phyloP scores from a whole-genome alignment of 2,113 vertebrate species.

The Oryzias melastigma region DNA sequence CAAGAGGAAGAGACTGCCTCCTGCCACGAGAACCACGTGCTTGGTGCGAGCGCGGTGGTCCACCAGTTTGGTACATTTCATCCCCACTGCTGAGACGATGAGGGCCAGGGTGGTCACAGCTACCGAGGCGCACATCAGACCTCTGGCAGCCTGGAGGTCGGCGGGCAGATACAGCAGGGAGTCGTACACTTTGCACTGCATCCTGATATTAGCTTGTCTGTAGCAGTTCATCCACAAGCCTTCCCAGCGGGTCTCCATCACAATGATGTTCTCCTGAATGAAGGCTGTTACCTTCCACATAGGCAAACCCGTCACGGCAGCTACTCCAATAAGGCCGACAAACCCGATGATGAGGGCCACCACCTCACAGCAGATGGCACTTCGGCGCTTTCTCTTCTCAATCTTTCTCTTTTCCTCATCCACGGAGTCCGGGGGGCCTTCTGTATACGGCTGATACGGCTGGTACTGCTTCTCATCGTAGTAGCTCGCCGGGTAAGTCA shows the following conservation, averaged over 20 bases:
- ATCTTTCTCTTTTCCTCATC: conserved; percentile 62
- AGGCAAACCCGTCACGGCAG: conserved; percentile 86
- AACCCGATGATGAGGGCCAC: conserved; percentile 83
- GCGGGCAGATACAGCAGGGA: conserved; percentile 85
- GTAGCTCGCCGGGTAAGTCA: conserved; percentile 50
- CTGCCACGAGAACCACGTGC: conserved; percentile 73
- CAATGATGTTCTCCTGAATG: conserved; percentile 82
- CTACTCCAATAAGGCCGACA: conserved; percentile 82
- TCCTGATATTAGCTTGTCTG: conserved; percentile 81
- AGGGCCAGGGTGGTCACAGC: conserved; percentile 75
- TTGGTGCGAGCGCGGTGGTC: conserved; percentile 72
- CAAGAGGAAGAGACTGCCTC: conserved; percentile 76
- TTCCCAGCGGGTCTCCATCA: conserved; percentile 87
- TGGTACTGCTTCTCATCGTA: conserved; percentile 56
- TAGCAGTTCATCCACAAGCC: conserved; percentile 95
- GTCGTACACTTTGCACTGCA: conserved; percentile 89
- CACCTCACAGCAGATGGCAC: conserved; percentile 77
- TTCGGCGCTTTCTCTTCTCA: conserved; percentile 58
- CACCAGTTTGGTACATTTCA: conserved; percentile 78
- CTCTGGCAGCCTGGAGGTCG: conserved; percentile 82
- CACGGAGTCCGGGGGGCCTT: conserved; percentile 53
- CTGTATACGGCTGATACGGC: conserved; percentile 32
- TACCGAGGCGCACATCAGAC: conserved; percentile 84
- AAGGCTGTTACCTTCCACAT: conserved; percentile 95
- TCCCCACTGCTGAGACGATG: conserved; percentile 76